These are phyloP conservation scores for Myxocyprinus asiaticus DNA, from an alignment of 2,113 vertebrate species.

Conservation along the genomic window DNA sequence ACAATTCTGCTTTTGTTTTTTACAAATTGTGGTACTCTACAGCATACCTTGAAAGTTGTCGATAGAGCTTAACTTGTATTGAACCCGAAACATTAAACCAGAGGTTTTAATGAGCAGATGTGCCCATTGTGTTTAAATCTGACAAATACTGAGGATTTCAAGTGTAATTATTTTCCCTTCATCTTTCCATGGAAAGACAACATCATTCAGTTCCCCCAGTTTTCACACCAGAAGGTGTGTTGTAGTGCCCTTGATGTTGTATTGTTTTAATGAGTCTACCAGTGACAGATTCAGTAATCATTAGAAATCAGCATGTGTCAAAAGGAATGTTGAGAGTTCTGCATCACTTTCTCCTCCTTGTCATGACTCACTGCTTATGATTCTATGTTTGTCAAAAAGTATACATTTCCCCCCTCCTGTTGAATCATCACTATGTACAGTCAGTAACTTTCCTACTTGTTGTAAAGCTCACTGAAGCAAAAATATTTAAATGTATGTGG, in stretches of 20 bases:
- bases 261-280: background rate
- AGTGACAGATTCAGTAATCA: background rate
- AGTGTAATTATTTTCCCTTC: too few species aligned
- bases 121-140: too few species aligned
- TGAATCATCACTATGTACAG: constrained; percentile 39
- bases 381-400: constrained; percentile 32
- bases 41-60: too few species aligned
- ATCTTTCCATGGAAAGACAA: too few species aligned
- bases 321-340: background rate
- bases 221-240: background rate
- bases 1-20: too few species aligned
- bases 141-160: too few species aligned
- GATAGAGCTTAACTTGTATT: too few species aligned
- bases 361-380: constrained; percentile 21
- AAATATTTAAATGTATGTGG: background rate
- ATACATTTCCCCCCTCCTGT: constrained; percentile 7
- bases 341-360: constrained; percentile 7
- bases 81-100: too few species aligned
- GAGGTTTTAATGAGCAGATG: too few species aligned
- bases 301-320: background rate
- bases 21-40: too few species aligned
- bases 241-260: background rate
- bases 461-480: constrained; percentile 7
- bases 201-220: background rate
- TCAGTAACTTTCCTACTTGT: background rate